Percentiles rank a stretch among this genome's conserved stretches.
phyloP scores from a whole-genome alignment of 2,797 vertebrate genomes.

The Ptychobarbus kaznakovi region DNA sequence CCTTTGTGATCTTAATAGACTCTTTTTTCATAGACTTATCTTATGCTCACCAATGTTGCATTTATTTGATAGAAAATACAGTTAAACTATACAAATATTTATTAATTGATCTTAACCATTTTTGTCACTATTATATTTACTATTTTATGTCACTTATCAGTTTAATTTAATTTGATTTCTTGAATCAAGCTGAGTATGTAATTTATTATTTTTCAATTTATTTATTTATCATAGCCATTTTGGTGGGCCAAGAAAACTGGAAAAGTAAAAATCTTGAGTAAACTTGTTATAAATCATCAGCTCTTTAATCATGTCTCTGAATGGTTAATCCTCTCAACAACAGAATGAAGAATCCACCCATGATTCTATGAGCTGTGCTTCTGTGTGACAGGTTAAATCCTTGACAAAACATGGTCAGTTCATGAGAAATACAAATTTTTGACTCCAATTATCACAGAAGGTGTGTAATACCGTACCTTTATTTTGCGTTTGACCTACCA shows the following conservation, averaged over 20 bases:
- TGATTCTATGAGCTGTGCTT: background rate
- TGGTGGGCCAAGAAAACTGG: background rate
- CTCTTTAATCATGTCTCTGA: background rate
- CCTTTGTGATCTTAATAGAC: no score
- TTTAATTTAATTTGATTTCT: background rate
- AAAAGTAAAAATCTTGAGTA: background rate
- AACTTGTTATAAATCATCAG: background rate
- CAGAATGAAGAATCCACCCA: background rate
- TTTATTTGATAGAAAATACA: background rate
- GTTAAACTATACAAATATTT: background rate
- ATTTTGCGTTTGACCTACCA: background rate
- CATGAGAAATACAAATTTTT: background rate
- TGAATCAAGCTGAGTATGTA: no score
- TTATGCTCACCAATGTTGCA: background rate
- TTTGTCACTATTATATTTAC: background rate
- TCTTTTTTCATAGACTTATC: no score
- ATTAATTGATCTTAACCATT: background rate
- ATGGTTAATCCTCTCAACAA: conserved; percentile 13
- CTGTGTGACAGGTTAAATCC: background rate
- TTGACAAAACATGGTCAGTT: background rate
- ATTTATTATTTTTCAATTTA: background rate
- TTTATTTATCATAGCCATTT: background rate
- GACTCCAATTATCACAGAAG: background rate
- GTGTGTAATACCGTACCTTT: background rate
- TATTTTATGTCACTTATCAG: background rate